These are phyloP conservation scores for Pterophyllum scalare DNA, from an alignment of 2,113 vertebrate species.

Conservation along the genomic window DNA sequence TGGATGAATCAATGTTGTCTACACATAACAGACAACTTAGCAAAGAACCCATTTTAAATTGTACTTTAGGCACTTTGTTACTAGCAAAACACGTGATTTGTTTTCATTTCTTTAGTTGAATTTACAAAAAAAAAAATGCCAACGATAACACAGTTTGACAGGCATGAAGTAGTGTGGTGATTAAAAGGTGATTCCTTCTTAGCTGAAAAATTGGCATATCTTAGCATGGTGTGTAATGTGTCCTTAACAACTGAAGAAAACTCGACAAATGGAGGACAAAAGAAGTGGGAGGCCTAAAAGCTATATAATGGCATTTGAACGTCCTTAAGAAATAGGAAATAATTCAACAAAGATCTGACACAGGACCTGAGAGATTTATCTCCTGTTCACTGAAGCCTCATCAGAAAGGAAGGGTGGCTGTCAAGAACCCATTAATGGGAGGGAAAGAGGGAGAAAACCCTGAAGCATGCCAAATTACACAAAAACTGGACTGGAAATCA, in stretches of 20 bases:
- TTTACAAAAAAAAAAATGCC: background rate
- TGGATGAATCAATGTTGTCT: background rate
- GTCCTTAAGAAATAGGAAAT: too few species aligned
- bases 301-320: too few species aligned
- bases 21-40: background rate
- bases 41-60: too few species aligned
- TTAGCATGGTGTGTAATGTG: background rate
- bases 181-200: background rate
- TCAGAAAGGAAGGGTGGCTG: background rate
- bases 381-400: too few species aligned
- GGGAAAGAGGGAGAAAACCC: too few species aligned
- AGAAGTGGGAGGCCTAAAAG: background rate
- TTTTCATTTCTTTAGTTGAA: background rate
- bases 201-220: background rate
- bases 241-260: background rate
- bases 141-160: background rate
- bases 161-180: accelerated
- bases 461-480: too few species aligned
- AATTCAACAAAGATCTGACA: too few species aligned
- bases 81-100: background rate
- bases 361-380: too few species aligned
- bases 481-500: too few species aligned
- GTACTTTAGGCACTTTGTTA: background rate
- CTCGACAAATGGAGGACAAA: background rate
- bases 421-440: background rate